phyloP scores from a whole-genome alignment of 1,140 invertebrate genomes.

The Chionoecetes opilio region DNA sequence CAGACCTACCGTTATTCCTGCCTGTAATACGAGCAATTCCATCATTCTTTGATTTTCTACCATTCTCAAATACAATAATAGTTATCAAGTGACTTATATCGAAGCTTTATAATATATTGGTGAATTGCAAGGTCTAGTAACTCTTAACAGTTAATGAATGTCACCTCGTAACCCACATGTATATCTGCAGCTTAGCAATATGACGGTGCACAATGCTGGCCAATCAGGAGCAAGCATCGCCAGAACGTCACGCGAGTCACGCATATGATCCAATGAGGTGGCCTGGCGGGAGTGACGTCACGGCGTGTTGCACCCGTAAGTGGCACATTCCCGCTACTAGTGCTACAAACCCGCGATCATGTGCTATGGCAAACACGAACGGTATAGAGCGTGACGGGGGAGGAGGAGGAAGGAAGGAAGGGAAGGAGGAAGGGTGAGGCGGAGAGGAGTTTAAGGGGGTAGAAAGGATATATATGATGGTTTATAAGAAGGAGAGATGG shows the following conservation, averaged over 20 bases:
- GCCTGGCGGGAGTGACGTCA: not conserved
- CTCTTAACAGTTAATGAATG: no score
- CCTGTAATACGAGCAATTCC: no score
- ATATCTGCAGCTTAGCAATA: not conserved
- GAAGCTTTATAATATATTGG: no score
- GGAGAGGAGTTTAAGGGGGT: not conserved
- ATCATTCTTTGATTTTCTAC: no score
- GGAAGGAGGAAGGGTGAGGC: slow-evolving; percentile 3
- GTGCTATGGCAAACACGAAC: not conserved
- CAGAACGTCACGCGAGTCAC: not conserved
- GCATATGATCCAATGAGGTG: slow-evolving; percentile 4
- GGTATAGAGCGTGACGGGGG: slow-evolving; percentile 51
- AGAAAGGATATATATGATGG: slow-evolving; percentile 19
- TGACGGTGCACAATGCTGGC: not conserved
- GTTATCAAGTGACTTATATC: no score
- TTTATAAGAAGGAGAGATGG: slow-evolving; percentile 8
- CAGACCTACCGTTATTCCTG: not conserved
- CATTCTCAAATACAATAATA: no score
- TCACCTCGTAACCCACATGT: slow-evolving; percentile 39
- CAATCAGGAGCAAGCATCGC: not conserved
- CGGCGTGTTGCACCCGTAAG: not conserved
- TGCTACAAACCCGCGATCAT: not conserved
- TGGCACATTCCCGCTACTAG: not conserved
- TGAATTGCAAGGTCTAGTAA: no score
- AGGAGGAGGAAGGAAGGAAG: slow-evolving; percentile 44